These are phyloP conservation scores for Entomobrya proxima DNA, from an alignment of 2,888 invertebrate species.

Conservation along the genomic window DNA sequence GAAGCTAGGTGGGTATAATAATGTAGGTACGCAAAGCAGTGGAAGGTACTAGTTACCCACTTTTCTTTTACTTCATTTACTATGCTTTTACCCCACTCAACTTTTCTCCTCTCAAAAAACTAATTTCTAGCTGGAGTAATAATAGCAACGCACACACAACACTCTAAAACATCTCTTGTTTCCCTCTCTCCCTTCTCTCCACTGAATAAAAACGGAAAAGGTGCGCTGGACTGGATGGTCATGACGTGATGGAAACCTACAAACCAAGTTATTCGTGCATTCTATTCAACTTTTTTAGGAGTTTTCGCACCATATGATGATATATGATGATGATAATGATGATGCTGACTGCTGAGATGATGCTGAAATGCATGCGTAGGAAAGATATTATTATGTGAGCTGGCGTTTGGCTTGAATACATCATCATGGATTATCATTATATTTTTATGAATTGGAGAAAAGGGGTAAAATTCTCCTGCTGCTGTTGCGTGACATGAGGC, in stretches of 20 bases:
- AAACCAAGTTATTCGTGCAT: constrained; percentile 1
- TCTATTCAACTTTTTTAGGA: not conserved
- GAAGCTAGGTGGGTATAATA: not conserved
- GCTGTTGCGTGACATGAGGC: constrained; percentile 40
- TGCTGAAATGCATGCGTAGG: not conserved
- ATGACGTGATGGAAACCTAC: constrained; percentile 26
- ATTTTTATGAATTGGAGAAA: not conserved
- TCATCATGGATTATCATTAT: constrained; percentile 5
- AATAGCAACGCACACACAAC: not conserved
- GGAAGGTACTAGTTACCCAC: constrained; percentile 17
- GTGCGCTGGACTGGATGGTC: not conserved
- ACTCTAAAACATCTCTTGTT: not conserved
- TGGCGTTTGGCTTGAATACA: not conserved
- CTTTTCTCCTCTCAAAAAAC: constrained; percentile 16
- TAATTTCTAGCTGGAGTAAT: constrained; percentile 33
- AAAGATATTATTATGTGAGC: not conserved
- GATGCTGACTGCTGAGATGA: not conserved
- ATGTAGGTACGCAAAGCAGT: not conserved
- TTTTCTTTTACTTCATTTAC: constrained; percentile 30
- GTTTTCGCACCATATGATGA: constrained; percentile 16
- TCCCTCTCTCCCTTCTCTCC: not conserved
- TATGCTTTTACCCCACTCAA: constrained; percentile 4
- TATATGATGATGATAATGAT: not conserved
- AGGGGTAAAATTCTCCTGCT: not conserved
- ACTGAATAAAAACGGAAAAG: not conserved